A percentile compares a stretch with the other conserved stretches of the same genome.
Conservation (phyloP, 2,113 vertebrate genomes). For the Oryzias javanicus region DNA sequence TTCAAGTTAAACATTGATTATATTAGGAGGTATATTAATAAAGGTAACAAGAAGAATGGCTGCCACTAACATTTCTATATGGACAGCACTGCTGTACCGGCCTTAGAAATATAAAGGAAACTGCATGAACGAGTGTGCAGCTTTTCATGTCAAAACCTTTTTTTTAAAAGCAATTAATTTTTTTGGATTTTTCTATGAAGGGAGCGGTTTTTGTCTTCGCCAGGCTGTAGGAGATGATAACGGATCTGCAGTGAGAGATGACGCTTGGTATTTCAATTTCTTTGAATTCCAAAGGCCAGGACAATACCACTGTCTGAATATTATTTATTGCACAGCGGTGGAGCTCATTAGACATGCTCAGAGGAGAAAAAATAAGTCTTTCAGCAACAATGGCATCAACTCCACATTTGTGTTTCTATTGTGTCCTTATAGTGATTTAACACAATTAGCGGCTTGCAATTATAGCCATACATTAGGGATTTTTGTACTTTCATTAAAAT, state of each 20-base stretch:
- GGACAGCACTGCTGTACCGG: too few relatives aligned
- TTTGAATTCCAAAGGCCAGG: constrained; percentile 50
- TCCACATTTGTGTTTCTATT: constrained; percentile 33
- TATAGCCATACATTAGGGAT: too few relatives aligned
- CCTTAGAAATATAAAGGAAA: neutral
- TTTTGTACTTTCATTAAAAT: constrained; percentile 3
- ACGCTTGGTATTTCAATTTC: constrained; percentile 48
- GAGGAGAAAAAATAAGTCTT: constrained; percentile 50
- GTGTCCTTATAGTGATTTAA: constrained; percentile 50
- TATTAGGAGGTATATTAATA: too few relatives aligned
- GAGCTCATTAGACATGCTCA: constrained; percentile 48
- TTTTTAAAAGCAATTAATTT: constrained; percentile 10
- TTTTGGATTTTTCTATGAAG: constrained; percentile 17
- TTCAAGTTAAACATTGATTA: too few relatives aligned
- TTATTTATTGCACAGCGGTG: constrained; percentile 46
- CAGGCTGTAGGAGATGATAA: constrained; percentile 26
- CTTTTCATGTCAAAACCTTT: constrained; percentile 24
- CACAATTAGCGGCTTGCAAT: constrained; percentile 11
- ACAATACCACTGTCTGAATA: constrained; percentile 52
- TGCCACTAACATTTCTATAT: too few relatives aligned
- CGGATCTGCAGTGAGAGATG: constrained; percentile 37
- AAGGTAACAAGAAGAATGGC: too few relatives aligned
- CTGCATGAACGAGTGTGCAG: neutral
- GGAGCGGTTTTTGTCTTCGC: constrained; percentile 21
- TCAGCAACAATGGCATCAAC: constrained; percentile 34